Evolutionary conservation across 2,888 invertebrate species (phyloP).

Genomic region (Adelphocoris suturalis): DNA sequence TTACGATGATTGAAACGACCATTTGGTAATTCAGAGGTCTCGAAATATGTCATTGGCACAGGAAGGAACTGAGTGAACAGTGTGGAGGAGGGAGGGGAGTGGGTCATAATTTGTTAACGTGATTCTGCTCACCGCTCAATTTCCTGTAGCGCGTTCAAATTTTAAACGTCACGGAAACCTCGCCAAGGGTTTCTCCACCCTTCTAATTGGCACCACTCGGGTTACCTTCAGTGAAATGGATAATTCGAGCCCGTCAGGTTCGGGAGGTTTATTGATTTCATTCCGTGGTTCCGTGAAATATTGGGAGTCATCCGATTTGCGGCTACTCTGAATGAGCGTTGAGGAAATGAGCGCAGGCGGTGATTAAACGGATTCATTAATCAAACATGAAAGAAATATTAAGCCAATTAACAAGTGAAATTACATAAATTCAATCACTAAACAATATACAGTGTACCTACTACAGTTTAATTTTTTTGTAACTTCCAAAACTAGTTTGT

Average conservation of each 20-base stretch:
- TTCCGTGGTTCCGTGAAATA: not conserved
- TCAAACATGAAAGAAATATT: not conserved
- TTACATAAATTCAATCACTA: too few relatives aligned
- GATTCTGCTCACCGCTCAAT: conserved; percentile 2
- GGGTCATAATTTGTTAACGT: conserved; percentile 18
- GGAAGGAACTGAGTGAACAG: not conserved
- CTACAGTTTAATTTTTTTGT: too few relatives aligned
- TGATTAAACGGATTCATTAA: not conserved
- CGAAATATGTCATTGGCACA: not conserved
- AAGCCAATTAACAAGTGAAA: too few relatives aligned
- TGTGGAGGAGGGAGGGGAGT: too few relatives aligned
- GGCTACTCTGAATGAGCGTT: not conserved
- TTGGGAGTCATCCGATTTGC: not conserved
- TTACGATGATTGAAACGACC: not conserved
- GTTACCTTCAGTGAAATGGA: not conserved
- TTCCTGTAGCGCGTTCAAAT: conserved; percentile 5
- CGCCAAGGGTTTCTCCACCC: not conserved
- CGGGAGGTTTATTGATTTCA: not conserved
- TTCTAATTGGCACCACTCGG: not conserved
- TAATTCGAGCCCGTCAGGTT: not conserved
- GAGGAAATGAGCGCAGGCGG: not conserved
- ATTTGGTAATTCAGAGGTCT: not conserved
- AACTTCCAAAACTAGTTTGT: too few relatives aligned
- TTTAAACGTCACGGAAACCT: conserved; percentile 16
- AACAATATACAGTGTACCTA: too few relatives aligned